Conservation (phyloP, 1,140 invertebrate genomes). For the Aphidius gifuensis region DNA sequence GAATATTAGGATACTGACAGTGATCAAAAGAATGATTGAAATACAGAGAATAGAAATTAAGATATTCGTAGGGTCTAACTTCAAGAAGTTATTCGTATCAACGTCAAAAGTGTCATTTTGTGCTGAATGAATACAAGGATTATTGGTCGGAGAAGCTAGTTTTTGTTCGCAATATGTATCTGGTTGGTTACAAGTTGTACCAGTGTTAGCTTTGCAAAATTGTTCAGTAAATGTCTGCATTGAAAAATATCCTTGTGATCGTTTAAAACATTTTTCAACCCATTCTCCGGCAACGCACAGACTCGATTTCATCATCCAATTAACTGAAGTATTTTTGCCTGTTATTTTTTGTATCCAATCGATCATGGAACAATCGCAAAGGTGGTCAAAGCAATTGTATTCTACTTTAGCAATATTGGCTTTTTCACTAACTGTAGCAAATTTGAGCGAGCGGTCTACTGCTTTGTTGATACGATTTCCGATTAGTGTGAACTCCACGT, state of each 20-base stretch:
- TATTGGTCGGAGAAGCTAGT: slow-evolving; percentile 47
- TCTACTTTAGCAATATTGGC: slow-evolving; percentile 55
- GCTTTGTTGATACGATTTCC: slow-evolving; percentile 62
- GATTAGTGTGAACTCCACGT: slow-evolving; percentile 60
- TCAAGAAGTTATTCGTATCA: slow-evolving; percentile 49
- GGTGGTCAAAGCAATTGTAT: slow-evolving; percentile 62
- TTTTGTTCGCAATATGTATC: slow-evolving; percentile 38
- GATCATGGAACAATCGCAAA: slow-evolving; percentile 63
- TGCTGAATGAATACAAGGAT: slow-evolving; percentile 46
- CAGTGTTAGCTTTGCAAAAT: slow-evolving; percentile 55
- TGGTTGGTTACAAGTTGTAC: slow-evolving; percentile 43
- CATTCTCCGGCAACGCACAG: slow-evolving; percentile 62
- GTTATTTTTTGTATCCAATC: slow-evolving; percentile 57
- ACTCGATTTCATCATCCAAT: slow-evolving; percentile 57
- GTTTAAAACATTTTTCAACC: slow-evolving; percentile 62
- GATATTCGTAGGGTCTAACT: slow-evolving; percentile 48
- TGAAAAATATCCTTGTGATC: slow-evolving; percentile 61
- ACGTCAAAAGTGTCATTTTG: slow-evolving; percentile 49
- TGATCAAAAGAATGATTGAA: slow-evolving; percentile 51
- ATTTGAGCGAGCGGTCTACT: slow-evolving; percentile 55
- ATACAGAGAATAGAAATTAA: slow-evolving; percentile 55
- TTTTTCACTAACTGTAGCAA: slow-evolving; percentile 57
- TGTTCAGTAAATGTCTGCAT: slow-evolving; percentile 62
- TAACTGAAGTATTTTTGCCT: slow-evolving; percentile 42
- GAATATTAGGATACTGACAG: slow-evolving; percentile 54